Base-by-base conservation (phyloP, 2,113 vertebrate species). In the Indicator indicator region DNA sequence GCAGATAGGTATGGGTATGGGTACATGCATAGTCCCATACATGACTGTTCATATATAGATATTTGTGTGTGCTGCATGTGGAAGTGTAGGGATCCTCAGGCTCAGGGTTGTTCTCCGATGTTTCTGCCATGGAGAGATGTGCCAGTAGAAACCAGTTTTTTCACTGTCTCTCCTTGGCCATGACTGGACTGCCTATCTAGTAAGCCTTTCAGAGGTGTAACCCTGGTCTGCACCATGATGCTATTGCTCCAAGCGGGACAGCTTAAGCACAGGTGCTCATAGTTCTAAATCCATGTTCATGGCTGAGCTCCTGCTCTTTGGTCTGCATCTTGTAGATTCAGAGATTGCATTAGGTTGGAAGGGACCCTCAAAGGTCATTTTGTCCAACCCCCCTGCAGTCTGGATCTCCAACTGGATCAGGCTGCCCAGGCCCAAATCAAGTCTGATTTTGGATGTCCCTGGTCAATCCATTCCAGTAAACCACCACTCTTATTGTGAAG, bases 151-250 rank as follows among this genome's bases (percentile, higher is more conserved):
- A 60, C 11, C 10, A 11, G 13, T 78, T 68, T 26, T 23, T 32
- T 59, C 36, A 36, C 21, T 71, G 56, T 19, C 42, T 83, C 46
- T 94, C n/a, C 46, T 84, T 59, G 52, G 27, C 44, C 12, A 1
- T 33, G n/a, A 21, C 20, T 70, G 65, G 9, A 16, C 27, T 64
- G 42, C 30, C 16, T 0, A 1, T 23, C 72, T 36, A 9, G 24
- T 14, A 28, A 48, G 28, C 6, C 33, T 48, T 48, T 46, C 6
- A 5, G 40, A 30, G 30, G 9, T 11, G 13, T 52, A 54, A 46
- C 23, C 9, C 16, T 1, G 7, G 16, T 30, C 28, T 40, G 18
- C 13, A 5, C 42, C 28, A 7, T 0, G 0, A 26, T 44, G 32
- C 24, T 69, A 0, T 48, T 4, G 4, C 28, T 52, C 50, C 48